Evolutionary conservation across 2,888 invertebrate genomes (phyloP), one percentile per base, ranked within the genome.

Genomic region (Callimorpha dominula): DNA sequence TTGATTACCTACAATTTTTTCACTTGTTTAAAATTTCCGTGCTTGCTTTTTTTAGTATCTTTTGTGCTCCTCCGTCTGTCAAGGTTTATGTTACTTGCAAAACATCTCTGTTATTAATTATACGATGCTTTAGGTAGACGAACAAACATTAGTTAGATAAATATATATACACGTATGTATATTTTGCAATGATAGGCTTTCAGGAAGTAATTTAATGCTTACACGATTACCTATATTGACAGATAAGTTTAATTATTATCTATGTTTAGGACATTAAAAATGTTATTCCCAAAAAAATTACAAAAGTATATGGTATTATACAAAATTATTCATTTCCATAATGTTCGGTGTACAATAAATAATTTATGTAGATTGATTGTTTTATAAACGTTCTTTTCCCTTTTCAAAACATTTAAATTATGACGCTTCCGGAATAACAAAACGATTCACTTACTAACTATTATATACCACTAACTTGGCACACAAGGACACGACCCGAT

Each of bases 361-460:
- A 57, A 20, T 57, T 11, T 1, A 65, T 49, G 17, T 1, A 8
- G 20, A 50, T 60, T 65, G 31, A 40, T 65, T 65, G 49, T 65
- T 50, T 50, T 50, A 65, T 65, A 65, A 65, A 17, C 43, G 15
- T 17, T 65, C 5, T 31, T 50, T 50, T 65, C 65, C 65, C 49
- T 9, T 65, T 20, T 49, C 20, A 49, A 46, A 49, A 14, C 20
- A 46, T 31, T 9, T 31, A 50, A 6, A 20, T 31, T 15, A 49
- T 15, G 46, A 31, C 0, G 15, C 65, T 49, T 49, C 49, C 65
- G 49, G 49, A 49, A 49, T 49, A 31, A 31, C 15, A 12, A 14
- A 50, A 31, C 46, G 7, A 65, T 31, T 20, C 7, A 20, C 20
- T 11, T 11, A 9, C 17, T 54, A 15, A 54, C 15, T 17, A 31